phyloP scores from a whole-genome alignment of 2,888 invertebrate species.

The Axea sp. region DNA sequence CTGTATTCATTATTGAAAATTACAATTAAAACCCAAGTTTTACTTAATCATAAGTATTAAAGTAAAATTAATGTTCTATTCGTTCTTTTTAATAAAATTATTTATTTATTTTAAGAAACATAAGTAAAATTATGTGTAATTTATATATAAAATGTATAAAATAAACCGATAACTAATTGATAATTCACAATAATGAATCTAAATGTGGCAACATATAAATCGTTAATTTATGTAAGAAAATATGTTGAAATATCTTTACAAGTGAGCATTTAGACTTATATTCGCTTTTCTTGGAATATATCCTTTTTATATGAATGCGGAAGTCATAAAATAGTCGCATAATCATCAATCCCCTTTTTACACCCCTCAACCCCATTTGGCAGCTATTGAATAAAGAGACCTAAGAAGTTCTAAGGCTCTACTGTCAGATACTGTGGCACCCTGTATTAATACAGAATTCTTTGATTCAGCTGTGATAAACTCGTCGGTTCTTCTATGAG shows the following conservation, averaged over 20 bases:
- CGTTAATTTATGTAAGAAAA: slow-evolving; percentile 55
- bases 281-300: slow-evolving; percentile 26
- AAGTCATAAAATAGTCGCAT: slow-evolving; percentile 32
- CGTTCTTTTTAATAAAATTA: too few relatives aligned
- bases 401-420: slow-evolving; percentile 90
- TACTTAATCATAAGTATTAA: too few relatives aligned
- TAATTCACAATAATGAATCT: slow-evolving; percentile 50
- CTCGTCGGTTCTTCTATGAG: slow-evolving; percentile 71
- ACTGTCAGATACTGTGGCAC: slow-evolving; percentile 83
- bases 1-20: slow-evolving; percentile 49
- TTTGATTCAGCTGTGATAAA: slow-evolving; percentile 75
- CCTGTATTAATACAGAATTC: slow-evolving; percentile 71
- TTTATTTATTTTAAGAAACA: too few relatives aligned
- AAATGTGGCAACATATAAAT: slow-evolving; percentile 44
- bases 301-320: slow-evolving; percentile 25
- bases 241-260: slow-evolving; percentile 57
- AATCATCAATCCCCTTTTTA: slow-evolving; percentile 28
- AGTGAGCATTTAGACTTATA: slow-evolving; percentile 54
- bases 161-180: slow-evolving; percentile 13
- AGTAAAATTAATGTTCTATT: too few relatives aligned
- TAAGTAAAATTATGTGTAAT: too few relatives aligned
- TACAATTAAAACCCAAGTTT: slow-evolving; percentile 40
- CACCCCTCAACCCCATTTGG: slow-evolving; percentile 86
- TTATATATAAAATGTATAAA: not conserved
- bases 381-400: slow-evolving; percentile 91